Conservation (phyloP, 2,113 vertebrate genomes). For the Seriola quinqueradiata region DNA sequence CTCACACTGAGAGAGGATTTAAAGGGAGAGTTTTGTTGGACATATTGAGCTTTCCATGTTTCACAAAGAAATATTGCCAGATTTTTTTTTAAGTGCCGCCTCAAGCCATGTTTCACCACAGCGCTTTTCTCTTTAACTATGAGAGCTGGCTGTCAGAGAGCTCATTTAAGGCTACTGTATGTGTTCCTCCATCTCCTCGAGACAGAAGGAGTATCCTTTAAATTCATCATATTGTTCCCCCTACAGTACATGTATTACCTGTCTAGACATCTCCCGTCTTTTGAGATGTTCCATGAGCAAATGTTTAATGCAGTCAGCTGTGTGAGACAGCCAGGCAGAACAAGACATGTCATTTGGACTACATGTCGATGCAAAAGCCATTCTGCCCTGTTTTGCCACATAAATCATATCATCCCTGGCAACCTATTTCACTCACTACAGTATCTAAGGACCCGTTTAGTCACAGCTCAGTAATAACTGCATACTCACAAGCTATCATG, state of each 20-base stretch:
- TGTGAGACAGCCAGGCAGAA: slow-evolving; percentile 28
- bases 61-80: slow-evolving; percentile 73
- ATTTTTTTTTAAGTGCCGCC: slow-evolving; percentile 72
- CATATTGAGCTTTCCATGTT: slow-evolving; percentile 71
- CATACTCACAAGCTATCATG: slow-evolving; percentile 39
- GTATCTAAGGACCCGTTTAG: slow-evolving; percentile 19
- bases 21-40: slow-evolving; percentile 74
- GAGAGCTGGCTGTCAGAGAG: slow-evolving; percentile 69
- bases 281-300: slow-evolving; percentile 43
- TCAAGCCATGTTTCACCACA: slow-evolving; percentile 64
- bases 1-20: slow-evolving; percentile 71
- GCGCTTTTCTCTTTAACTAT: slow-evolving; percentile 61
- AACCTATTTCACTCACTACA: slow-evolving; percentile 10
- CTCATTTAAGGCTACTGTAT: slow-evolving; percentile 66
- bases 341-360: slow-evolving; percentile 16
- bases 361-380: slow-evolving; percentile 20
- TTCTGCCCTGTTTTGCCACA: slow-evolving; percentile 14
- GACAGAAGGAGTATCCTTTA: slow-evolving; percentile 49
- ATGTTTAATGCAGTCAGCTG: slow-evolving; percentile 32
- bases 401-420: slow-evolving; percentile 36
- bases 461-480: slow-evolving; percentile 56
- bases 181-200: slow-evolving; percentile 53
- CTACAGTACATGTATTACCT: slow-evolving; percentile 35
- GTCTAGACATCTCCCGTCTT: slow-evolving; percentile 46
- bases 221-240: slow-evolving; percentile 26